phyloP scores from a whole-genome alignment of 2,797 vertebrate genomes.

The Gallinago stenura region DNA sequence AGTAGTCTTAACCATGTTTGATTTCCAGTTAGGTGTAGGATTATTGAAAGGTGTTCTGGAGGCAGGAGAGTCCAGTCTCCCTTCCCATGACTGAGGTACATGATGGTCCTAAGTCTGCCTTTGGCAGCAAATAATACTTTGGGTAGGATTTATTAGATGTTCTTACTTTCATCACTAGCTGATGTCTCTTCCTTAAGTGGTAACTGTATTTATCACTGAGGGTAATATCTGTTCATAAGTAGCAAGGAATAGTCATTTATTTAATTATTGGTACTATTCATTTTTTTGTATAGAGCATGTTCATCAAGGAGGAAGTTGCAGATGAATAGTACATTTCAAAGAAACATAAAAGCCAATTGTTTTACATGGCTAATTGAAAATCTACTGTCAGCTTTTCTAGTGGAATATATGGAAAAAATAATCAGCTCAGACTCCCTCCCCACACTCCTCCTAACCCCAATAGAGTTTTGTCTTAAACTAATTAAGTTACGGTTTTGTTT shows the following conservation, averaged over 20 bases:
- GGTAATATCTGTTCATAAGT: not conserved
- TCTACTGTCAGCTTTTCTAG: not conserved
- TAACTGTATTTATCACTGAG: not conserved
- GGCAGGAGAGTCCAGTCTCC: not conserved
- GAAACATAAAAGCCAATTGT: not conserved
- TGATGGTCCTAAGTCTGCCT: not conserved
- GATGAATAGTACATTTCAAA: not conserved
- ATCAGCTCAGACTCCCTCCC: not conserved
- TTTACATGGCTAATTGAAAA: not conserved
- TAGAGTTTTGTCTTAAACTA: not conserved
- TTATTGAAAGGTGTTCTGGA: not conserved
- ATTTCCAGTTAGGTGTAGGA: not conserved
- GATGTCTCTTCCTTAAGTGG: not conserved
- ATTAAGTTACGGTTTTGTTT: not conserved
- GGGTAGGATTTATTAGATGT: not conserved
- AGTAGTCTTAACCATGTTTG: not conserved
- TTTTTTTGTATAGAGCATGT: not conserved
- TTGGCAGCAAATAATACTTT: not conserved
- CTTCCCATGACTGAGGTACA: not conserved
- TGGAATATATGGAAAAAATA: fast-evolving
- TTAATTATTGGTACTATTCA: not conserved
- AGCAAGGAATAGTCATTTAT: not conserved
- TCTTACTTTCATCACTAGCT: not conserved
- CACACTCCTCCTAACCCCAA: fast-evolving
- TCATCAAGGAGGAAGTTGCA: not conserved